Conservation (phyloP, 2,888 invertebrate species). For the Gonocerus acuteangulatus region DNA sequence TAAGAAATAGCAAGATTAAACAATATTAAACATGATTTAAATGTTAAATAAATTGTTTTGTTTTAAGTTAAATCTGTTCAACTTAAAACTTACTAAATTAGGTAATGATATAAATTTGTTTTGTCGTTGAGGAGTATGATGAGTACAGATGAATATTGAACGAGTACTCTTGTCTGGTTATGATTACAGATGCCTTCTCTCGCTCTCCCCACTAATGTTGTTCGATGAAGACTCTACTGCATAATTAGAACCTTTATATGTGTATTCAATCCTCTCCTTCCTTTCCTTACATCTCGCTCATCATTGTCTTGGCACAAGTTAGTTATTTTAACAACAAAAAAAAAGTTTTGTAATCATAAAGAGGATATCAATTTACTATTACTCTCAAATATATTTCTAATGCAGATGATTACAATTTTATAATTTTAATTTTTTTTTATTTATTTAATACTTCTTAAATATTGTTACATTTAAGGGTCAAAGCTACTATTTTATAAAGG, state of each 20-base stretch:
- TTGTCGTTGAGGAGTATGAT: constrained; percentile 6
- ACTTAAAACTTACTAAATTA: constrained; percentile 10
- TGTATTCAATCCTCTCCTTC: not conserved
- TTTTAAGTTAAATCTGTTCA: constrained; percentile 12
- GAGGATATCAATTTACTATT: too few species aligned
- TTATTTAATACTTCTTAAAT: too few species aligned
- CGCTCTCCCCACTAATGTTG: constrained; percentile 15
- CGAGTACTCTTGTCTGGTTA: constrained; percentile 35
- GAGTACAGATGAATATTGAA: constrained; percentile 25
- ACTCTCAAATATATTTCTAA: too few species aligned
- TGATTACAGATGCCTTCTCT: constrained; percentile 33
- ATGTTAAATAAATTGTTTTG: not conserved
- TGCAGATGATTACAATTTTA: too few species aligned
- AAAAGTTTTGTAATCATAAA: too few species aligned
- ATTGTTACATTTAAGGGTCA: too few species aligned
- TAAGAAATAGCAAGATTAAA: not conserved
- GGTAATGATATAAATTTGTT: constrained; percentile 9
- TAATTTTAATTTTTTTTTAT: too few species aligned
- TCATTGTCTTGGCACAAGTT: constrained; percentile 21
- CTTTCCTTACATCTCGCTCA: not conserved
- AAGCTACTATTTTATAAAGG: too few species aligned
- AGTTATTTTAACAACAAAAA: too few species aligned
- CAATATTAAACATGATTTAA: not conserved
- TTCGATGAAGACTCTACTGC: constrained; percentile 19
- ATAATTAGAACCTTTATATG: constrained; percentile 6